Percentiles rank a stretch among this genome's conserved stretches.
Conservation (phyloP, 1,140 invertebrate species). For the Formica exsecta region DNA sequence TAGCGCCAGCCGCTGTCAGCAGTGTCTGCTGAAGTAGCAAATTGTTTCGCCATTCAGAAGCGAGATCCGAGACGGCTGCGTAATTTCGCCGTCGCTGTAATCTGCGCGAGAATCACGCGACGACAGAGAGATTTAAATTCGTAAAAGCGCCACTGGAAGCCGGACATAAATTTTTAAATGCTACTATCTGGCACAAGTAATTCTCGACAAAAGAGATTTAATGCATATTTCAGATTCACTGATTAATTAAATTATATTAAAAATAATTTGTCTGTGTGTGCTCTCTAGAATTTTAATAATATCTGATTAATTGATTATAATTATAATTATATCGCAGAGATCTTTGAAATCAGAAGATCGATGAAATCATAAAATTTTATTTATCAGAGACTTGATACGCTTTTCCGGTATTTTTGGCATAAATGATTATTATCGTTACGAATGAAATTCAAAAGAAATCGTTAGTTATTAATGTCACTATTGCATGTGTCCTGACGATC, state of each 20-base stretch:
- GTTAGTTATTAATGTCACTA: constrained; percentile 53
- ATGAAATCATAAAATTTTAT: constrained; percentile 15
- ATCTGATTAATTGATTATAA: background rate
- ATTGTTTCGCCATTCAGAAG: constrained; percentile 52
- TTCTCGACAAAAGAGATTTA: background rate
- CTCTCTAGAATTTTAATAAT: background rate
- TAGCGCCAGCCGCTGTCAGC: background rate
- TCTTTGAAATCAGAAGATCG: background rate
- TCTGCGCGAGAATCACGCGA: constrained; percentile 10
- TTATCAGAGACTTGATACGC: background rate
- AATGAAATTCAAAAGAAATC: constrained; percentile 31
- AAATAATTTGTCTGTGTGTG: background rate
- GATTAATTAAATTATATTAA: background rate
- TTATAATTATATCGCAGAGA: background rate
- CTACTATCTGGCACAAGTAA: background rate
- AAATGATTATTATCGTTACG: constrained; percentile 19
- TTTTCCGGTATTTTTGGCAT: background rate
- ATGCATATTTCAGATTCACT: background rate
- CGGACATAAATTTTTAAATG: constrained; percentile 23
- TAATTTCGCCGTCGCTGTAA: constrained; percentile 37
- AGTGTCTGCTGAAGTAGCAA: constrained; percentile 50
- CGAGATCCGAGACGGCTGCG: constrained; percentile 40
- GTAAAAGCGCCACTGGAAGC: constrained; percentile 10
- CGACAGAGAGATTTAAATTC: constrained; percentile 47
- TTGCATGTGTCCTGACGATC: constrained; percentile 32